phyloP scores from a whole-genome alignment of 2,888 invertebrate genomes.

The Pachliopta kotzebuea region DNA sequence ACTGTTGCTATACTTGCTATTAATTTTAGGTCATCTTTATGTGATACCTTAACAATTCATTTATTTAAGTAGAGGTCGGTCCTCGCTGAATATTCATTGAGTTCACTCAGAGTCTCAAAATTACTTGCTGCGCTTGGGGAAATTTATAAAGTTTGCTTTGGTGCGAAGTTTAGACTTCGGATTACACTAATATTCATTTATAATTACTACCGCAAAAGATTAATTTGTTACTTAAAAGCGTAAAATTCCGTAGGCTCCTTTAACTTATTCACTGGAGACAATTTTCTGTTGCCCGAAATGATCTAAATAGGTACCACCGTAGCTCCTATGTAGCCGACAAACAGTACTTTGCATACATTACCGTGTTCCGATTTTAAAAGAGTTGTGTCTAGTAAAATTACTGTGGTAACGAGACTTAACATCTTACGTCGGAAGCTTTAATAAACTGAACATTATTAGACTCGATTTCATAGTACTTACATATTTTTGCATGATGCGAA shows the following conservation, averaged over 20 bases:
- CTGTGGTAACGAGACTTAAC: too few relatives aligned
- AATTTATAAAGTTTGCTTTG: constrained; percentile 15
- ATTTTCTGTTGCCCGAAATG: too few relatives aligned
- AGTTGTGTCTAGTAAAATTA: too few relatives aligned
- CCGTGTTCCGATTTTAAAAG: too few relatives aligned
- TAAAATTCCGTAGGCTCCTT: not conserved
- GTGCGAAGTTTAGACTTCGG: not conserved
- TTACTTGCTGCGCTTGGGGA: constrained; percentile 21
- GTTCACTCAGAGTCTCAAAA: constrained; percentile 27
- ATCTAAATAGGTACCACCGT: too few relatives aligned
- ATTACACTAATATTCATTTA: constrained; percentile 4
- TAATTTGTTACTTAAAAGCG: not conserved
- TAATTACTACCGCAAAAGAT: not conserved
- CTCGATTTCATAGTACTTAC: too few relatives aligned
- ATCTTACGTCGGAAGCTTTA: too few relatives aligned
- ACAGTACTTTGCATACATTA: too few relatives aligned
- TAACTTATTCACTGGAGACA: not conserved
- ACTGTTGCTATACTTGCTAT: not conserved
- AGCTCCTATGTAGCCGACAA: too few relatives aligned
- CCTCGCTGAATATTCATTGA: constrained; percentile 34
- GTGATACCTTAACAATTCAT: constrained; percentile 1
- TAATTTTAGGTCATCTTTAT: not conserved
- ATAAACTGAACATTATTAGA: too few relatives aligned
- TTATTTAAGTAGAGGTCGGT: constrained; percentile 8
- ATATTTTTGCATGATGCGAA: too few relatives aligned